phyloP scores from a whole-genome alignment of 2,797 vertebrate species.

The Pterois miles region DNA sequence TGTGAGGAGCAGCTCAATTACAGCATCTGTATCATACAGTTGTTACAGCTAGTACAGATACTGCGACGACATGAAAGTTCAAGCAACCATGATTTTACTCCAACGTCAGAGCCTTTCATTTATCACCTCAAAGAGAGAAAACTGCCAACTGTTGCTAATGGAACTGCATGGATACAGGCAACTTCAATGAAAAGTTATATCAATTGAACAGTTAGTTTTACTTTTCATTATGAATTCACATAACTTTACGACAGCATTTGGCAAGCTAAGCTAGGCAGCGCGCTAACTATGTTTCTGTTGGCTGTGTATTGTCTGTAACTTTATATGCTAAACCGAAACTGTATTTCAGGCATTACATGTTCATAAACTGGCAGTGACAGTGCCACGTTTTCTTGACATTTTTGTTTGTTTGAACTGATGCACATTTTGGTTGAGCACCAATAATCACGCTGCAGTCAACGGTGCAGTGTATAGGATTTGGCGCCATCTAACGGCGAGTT shows the following conservation, averaged over 20 bases:
- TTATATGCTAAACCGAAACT: not conserved
- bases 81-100: not conserved
- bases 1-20: not conserved
- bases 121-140: not conserved
- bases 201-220: not conserved
- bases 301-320: not conserved
- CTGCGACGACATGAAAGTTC: not conserved
- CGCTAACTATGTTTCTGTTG: not conserved
- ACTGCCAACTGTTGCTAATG: conserved; percentile 4
- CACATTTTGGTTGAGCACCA: not conserved
- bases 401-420: not conserved
- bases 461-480: not conserved
- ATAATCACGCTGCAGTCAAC: not conserved
- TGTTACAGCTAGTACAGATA: not conserved
- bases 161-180: not conserved
- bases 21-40: not conserved
- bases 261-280: not conserved
- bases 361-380: not conserved
- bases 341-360: not conserved
- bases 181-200: not conserved
- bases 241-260: not conserved
- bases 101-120: not conserved
- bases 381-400: not conserved
- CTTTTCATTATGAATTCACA: not conserved
- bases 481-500: no score